A percentile compares a stretch with the other conserved stretches of the same genome.
phyloP scores from a whole-genome alignment of 2,113 vertebrate genomes.

The Porphyrio hochstetteri region DNA sequence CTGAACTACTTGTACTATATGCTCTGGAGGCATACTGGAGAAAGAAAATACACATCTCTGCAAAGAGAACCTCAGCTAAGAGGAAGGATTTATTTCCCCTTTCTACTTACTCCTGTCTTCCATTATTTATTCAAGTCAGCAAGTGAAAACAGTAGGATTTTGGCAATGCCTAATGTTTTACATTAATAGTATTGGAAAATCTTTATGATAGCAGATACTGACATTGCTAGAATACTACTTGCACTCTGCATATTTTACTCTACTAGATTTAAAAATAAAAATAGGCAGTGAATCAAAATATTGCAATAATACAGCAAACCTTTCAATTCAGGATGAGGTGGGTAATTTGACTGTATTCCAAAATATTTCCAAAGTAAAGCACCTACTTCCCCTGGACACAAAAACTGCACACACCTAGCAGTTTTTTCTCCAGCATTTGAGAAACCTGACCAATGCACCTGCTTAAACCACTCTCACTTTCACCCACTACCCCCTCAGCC shows the following conservation, averaged over 20 bases:
- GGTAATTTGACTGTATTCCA: neutral
- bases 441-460: neutral
- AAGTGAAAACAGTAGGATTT: neutral
- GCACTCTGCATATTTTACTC: neutral
- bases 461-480: neutral
- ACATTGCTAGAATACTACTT: neutral
- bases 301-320: neutral
- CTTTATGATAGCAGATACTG: neutral
- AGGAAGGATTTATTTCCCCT: slow-evolving; percentile 32
- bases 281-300: neutral
- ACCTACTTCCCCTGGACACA: neutral
- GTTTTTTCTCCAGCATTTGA: neutral
- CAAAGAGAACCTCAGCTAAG: slow-evolving; percentile 6
- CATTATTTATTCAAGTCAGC: slow-evolving; percentile 19
- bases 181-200: slow-evolving; percentile 1
- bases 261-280: neutral
- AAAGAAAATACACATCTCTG: slow-evolving; percentile 4
- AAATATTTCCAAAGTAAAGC: neutral
- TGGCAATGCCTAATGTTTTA: slow-evolving; percentile 23
- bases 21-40: neutral
- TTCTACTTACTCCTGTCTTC: slow-evolving; percentile 5
- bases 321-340: neutral
- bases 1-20: slow-evolving; percentile 6
- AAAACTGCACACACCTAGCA: neutral
- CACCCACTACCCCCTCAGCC: neutral